A percentile compares a stretch with the other conserved stretches of the same genome.
phyloP scores from a whole-genome alignment of 2,797 vertebrate species.

The Intellagama lesueurii region DNA sequence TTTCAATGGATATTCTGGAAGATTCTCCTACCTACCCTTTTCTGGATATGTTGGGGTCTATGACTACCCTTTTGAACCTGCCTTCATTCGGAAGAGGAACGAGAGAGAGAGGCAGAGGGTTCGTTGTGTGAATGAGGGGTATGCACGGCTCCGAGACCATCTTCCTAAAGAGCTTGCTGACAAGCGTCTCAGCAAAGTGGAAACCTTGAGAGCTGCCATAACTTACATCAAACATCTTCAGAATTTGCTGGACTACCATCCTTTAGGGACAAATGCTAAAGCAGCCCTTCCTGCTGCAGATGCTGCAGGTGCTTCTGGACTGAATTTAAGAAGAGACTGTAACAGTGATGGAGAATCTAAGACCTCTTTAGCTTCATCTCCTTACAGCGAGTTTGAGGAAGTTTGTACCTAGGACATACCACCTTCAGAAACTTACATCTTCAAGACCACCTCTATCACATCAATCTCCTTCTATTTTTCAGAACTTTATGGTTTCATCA shows the following conservation, averaged over 20 bases:
- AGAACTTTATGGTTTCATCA: background rate
- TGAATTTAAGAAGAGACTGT: constrained; percentile 61
- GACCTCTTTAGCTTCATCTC: constrained; percentile 75
- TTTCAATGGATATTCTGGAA: constrained; percentile 54
- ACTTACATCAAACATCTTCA: constrained; percentile 93
- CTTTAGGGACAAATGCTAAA: constrained; percentile 59
- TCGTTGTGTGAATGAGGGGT: constrained; percentile 95
- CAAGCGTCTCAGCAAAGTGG: constrained; percentile 92
- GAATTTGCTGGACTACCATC: constrained; percentile 81
- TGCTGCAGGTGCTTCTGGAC: background rate
- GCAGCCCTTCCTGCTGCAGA: constrained; percentile 37
- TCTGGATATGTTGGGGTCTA: constrained; percentile 75
- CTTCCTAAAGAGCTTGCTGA: constrained; percentile 88
- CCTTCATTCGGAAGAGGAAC: constrained; percentile 91
- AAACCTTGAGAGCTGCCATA: constrained; percentile 92
- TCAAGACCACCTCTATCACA: background rate
- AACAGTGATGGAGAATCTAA: constrained; percentile 82
- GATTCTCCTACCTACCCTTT: constrained; percentile 75
- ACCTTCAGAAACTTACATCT: constrained; percentile 8
- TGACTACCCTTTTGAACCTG: constrained; percentile 86
- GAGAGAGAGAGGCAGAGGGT: constrained; percentile 92
- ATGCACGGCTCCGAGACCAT: constrained; percentile 89
- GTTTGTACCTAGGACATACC: constrained; percentile 56
- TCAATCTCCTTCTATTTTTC: background rate
- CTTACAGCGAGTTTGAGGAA: constrained; percentile 77